phyloP scores from a whole-genome alignment of 2,113 vertebrate species.

The Paradoxurus hermaphroditus region DNA sequence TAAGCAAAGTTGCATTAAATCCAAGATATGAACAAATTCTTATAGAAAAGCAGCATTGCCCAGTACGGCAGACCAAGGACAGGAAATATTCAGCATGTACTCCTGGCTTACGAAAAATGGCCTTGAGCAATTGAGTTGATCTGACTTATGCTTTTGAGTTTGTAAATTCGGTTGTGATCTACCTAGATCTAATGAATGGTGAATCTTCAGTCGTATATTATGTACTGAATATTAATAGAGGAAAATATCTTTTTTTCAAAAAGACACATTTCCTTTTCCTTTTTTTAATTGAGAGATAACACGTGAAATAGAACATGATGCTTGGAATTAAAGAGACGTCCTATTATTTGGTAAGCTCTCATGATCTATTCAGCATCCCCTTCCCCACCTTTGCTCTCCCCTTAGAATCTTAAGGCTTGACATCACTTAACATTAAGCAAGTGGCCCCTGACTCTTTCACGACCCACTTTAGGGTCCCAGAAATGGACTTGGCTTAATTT shows the following conservation, averaged over 20 bases:
- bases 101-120: background rate
- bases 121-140: conserved; percentile 10
- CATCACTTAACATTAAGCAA: background rate
- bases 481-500: background rate
- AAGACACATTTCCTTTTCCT: background rate
- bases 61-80: background rate
- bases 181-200: conserved; percentile 31
- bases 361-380: background rate
- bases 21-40: background rate
- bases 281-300: background rate
- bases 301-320: background rate
- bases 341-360: background rate
- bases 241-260: background rate
- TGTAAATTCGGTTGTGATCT: conserved; percentile 42
- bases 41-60: background rate
- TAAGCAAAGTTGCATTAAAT: conserved; percentile 38
- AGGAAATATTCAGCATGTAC: background rate
- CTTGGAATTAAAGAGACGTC: background rate
- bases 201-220: background rate
- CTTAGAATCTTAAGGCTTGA: background rate
- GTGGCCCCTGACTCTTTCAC: background rate
- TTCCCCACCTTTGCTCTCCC: background rate
- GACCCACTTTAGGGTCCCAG: background rate
- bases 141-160: background rate
- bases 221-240: background rate